Base-by-base conservation (phyloP, 2,113 vertebrate genomes). In the Barnardius zonarius region DNA sequence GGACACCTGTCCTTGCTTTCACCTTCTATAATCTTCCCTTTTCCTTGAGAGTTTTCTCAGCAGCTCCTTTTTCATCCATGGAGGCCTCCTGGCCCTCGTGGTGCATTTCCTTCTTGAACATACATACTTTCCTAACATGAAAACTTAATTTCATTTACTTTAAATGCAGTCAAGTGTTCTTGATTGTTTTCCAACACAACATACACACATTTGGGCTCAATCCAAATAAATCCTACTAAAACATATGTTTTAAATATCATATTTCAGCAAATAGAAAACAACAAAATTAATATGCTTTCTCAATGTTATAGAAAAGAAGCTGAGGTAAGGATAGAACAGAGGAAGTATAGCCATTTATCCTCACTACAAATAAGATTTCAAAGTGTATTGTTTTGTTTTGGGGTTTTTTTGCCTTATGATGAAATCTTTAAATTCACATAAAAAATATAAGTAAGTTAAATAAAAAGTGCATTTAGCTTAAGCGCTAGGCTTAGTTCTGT, bases 341-440 rank as follows among this genome's bases (percentile, higher is more conserved):
- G 13, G 3, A 37, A 0, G 0, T 62, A 46, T 24, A 57, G 10
- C 5, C 3, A 63, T 46, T 83, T 76, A 39, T 5, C 18, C 55
- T 63, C 7, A 48, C 5, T 24, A 48, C 4, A 80, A 68, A 16
- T 86, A 46, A 52, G 13, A 48, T 67, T 67, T 70, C 23, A 39
- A 48, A 59, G 19, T 37, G 7, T 55, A 9, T 16, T 82, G 7
- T 15, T 13, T 20, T 13, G 48, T 6, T 49, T 49, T 24, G 48
- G 46, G 16, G 17, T 44, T 48, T 22, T 12, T 12, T 68, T 68
- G 5, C 30, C 9, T 51, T 69, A 17, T 52, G 11, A n/a, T 59
- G 6, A 63, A 52, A 54, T 79, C 5, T 70, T 62, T 43, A 66
- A 78, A 51, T 37, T 4, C 2, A 25, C 9, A 16, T 49, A 24